Evolutionary conservation across 2,888 invertebrate genomes (phyloP).

Genomic region (Elegia similella): DNA sequence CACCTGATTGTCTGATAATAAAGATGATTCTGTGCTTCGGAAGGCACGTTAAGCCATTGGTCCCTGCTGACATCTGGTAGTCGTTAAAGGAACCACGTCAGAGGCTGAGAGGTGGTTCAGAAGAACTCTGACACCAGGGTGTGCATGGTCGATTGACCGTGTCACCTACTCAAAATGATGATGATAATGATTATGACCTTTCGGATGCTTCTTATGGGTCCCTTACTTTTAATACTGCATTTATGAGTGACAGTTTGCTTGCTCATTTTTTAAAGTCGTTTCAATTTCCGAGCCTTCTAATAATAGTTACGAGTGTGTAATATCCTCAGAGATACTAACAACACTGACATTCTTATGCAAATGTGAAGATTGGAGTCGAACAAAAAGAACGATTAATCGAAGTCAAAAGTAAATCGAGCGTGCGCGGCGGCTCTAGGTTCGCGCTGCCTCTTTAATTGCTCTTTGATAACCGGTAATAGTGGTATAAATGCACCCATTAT

Average conservation of each 20-base stretch:
- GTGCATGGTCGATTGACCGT: too few relatives aligned
- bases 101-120: too few relatives aligned
- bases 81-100: too few relatives aligned
- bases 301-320: conserved; percentile 18
- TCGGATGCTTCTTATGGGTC: too few relatives aligned
- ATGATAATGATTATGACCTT: too few relatives aligned
- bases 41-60: too few relatives aligned
- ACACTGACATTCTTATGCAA: conserved; percentile 67
- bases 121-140: too few relatives aligned
- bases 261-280: neutral
- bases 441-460: conserved; percentile 69
- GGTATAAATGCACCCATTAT: conserved; percentile 66
- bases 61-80: too few relatives aligned
- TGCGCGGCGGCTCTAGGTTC: conserved; percentile 51
- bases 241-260: neutral
- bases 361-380: conserved; percentile 61
- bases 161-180: too few relatives aligned
- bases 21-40: too few relatives aligned
- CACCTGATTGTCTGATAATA: too few relatives aligned
- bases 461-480: conserved; percentile 68
- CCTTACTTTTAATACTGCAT: too few relatives aligned
- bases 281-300: conserved; percentile 20
- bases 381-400: conserved; percentile 71
- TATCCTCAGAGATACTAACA: conserved; percentile 35
- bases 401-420: conserved; percentile 68